Conservation (phyloP, 2,113 vertebrate species). For the Corapipo altera region DNA sequence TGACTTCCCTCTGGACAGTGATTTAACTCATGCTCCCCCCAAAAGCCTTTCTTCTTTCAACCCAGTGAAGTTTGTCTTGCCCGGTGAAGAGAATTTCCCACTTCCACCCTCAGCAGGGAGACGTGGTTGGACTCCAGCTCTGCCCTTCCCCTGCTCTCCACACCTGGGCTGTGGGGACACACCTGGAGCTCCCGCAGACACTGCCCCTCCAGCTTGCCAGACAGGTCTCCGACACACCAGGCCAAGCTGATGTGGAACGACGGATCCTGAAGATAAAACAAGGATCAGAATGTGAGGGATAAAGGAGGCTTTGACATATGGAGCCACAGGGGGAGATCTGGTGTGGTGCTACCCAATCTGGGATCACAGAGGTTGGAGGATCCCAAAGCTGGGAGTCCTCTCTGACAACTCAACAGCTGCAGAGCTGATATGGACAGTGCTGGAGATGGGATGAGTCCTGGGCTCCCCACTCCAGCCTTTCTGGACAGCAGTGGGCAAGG, state of each 20-base stretch:
- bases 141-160: neutral
- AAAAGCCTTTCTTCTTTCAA: neutral
- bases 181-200: conserved; percentile 88
- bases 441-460: neutral
- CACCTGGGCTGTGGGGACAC: neutral
- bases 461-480: neutral
- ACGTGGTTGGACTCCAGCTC: neutral
- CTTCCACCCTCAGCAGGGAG: neutral
- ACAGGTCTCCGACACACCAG: conserved; percentile 88
- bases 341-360: neutral
- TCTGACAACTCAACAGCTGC: neutral
- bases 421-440: neutral
- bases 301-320: neutral
- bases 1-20: neutral
- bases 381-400: neutral
- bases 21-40: neutral
- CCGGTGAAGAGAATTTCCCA: neutral
- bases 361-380: neutral
- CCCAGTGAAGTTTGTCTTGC: neutral
- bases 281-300: neutral
- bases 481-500: neutral
- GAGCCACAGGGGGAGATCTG: neutral
- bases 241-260: conserved; percentile 95
- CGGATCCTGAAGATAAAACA: conserved; percentile 77
- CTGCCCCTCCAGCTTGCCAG: conserved; percentile 67